phyloP scores from a whole-genome alignment of 2,113 vertebrate species.

The Sylvia atricapilla region DNA sequence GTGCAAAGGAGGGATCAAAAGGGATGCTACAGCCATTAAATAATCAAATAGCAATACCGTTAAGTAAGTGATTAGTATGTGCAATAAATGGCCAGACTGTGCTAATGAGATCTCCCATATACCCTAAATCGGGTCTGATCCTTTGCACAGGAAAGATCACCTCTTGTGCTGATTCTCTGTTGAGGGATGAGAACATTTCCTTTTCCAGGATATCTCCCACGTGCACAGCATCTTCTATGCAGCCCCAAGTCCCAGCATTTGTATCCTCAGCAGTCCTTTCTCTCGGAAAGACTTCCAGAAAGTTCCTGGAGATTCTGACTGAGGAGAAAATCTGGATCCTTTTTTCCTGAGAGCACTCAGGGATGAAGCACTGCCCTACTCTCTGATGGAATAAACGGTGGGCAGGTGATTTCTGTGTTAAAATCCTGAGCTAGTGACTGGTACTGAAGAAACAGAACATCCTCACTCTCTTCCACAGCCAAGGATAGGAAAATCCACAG shows the following conservation, averaged over 20 bases:
- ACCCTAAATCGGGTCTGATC: neutral
- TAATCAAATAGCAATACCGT: slow-evolving; percentile 28
- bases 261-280: neutral
- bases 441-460: neutral
- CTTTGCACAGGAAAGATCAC: neutral
- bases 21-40: slow-evolving; percentile 11
- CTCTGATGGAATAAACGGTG: neutral
- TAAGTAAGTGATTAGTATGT: slow-evolving; percentile 26
- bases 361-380: neutral
- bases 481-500: neutral
- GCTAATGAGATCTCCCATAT: neutral
- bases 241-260: neutral
- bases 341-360: neutral
- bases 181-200: neutral
- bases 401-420: neutral
- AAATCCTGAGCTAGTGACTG: neutral
- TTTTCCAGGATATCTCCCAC: neutral
- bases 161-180: neutral
- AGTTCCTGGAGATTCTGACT: neutral
- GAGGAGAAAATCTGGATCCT: neutral
- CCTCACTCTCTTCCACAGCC: neutral
- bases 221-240: neutral
- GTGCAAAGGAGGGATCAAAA: slow-evolving; percentile 1
- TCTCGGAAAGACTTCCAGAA: neutral
- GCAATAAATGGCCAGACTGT: slow-evolving; percentile 28